phyloP scores from a whole-genome alignment of 2,113 vertebrate species.

The Paradoxurus hermaphroditus region DNA sequence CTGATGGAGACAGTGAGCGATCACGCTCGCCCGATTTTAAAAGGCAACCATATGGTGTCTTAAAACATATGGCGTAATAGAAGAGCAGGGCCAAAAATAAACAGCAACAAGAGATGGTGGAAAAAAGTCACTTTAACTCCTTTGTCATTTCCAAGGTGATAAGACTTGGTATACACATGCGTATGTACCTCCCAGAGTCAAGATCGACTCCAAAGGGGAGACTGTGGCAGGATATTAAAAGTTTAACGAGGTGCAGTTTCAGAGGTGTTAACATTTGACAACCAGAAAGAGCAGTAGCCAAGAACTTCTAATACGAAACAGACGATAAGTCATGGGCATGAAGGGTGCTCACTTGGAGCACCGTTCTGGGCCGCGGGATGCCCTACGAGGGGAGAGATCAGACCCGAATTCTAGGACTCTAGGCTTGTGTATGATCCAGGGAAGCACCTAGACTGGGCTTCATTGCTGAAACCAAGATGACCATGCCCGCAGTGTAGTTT shows the following conservation, averaged over 20 bases:
- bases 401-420: not conserved
- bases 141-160: not conserved
- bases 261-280: conserved; percentile 66
- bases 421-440: rapidly evolving
- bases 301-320: conserved; percentile 57
- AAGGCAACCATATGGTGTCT: not conserved
- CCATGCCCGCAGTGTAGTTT: rapidly evolving
- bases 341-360: not conserved
- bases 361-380: not conserved
- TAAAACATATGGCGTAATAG: not conserved
- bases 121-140: not conserved
- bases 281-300: conserved; percentile 50
- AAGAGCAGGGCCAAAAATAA: not conserved
- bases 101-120: not conserved
- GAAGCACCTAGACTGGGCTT: too few relatives aligned
- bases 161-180: not conserved
- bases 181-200: not conserved
- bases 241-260: conserved; percentile 59
- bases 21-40: not conserved
- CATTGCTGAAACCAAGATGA: not conserved
- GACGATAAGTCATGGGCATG: not conserved
- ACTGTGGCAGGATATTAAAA: conserved; percentile 44
- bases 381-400: not conserved
- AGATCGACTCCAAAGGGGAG: not conserved
- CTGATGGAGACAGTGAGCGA: not conserved